A percentile compares a stretch with the other conserved stretches of the same genome.
These are phyloP conservation scores for Folsomia manolachei DNA, from an alignment of 2,888 invertebrate species.

Conservation along the genomic window DNA sequence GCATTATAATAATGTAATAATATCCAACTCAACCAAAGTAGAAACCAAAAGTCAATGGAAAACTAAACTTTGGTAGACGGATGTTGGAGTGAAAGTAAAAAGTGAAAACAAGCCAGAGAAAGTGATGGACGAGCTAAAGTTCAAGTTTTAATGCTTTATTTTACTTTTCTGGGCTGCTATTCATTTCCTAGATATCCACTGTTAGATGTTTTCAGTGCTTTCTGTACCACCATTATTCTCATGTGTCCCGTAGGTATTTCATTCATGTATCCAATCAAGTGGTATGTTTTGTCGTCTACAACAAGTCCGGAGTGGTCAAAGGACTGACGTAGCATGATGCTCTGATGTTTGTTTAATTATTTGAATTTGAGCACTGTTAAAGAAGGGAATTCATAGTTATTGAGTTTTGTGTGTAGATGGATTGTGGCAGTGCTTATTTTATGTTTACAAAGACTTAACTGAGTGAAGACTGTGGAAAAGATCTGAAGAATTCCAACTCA, in stretches of 20 bases:
- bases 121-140: not conserved
- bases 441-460: not conserved
- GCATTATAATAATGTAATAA: not conserved
- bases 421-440: not conserved
- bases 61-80: not conserved
- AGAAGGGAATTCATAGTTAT: not conserved
- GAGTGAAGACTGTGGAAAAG: not conserved
- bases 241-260: too few relatives aligned
- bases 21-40: too few relatives aligned
- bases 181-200: too few relatives aligned
- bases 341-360: not conserved
- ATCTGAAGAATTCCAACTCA: not conserved
- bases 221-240: too few relatives aligned
- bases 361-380: not conserved
- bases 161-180: too few relatives aligned
- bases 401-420: not conserved
- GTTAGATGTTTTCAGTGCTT: too few relatives aligned
- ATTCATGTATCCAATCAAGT: not conserved
- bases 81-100: not conserved
- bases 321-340: too few relatives aligned
- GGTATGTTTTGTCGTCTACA: too few relatives aligned
- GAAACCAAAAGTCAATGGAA: not conserved
- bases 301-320: too few relatives aligned
- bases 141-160: not conserved
- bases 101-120: not conserved